Conservation (phyloP, 2,113 vertebrate genomes). For the Meriones unguiculatus region DNA sequence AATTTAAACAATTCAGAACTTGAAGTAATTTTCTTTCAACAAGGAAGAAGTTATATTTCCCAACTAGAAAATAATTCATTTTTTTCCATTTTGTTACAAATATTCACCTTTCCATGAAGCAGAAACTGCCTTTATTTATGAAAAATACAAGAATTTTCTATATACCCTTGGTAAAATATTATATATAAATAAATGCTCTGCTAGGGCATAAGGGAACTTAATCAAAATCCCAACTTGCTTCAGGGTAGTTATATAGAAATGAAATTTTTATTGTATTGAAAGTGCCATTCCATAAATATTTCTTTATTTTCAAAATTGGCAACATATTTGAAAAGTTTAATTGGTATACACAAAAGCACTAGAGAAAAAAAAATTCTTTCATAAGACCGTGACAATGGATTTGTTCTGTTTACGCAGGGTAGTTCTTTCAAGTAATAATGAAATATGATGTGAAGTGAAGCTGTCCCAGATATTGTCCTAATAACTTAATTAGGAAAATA, state of each 20-base stretch:
- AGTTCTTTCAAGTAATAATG: slow-evolving; percentile 59
- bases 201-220: slow-evolving; percentile 60
- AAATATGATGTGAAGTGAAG: slow-evolving; percentile 64
- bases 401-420: slow-evolving; percentile 47
- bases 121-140: slow-evolving; percentile 57
- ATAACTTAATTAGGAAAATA: slow-evolving; percentile 63
- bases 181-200: slow-evolving; percentile 51
- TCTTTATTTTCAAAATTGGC: slow-evolving; percentile 75
- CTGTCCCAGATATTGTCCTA: slow-evolving; percentile 42
- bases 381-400: slow-evolving; percentile 46
- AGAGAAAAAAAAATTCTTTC: slow-evolving; percentile 71
- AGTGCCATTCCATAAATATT: slow-evolving; percentile 75
- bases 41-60: slow-evolving; percentile 3
- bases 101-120: slow-evolving; percentile 54
- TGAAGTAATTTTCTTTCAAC: neutral
- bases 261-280: slow-evolving; percentile 74
- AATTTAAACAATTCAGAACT: slow-evolving; percentile 59
- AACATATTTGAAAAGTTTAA: slow-evolving; percentile 77
- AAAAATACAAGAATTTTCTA: slow-evolving; percentile 68
- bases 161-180: slow-evolving; percentile 66
- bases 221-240: slow-evolving; percentile 72
- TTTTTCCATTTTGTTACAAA: slow-evolving; percentile 59
- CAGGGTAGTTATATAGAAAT: slow-evolving; percentile 72
- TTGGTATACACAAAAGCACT: slow-evolving; percentile 66
- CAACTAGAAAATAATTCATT: slow-evolving; percentile 24